phyloP scores from a whole-genome alignment of 2,888 invertebrate genomes.

The Amphipyra tragopoginis region DNA sequence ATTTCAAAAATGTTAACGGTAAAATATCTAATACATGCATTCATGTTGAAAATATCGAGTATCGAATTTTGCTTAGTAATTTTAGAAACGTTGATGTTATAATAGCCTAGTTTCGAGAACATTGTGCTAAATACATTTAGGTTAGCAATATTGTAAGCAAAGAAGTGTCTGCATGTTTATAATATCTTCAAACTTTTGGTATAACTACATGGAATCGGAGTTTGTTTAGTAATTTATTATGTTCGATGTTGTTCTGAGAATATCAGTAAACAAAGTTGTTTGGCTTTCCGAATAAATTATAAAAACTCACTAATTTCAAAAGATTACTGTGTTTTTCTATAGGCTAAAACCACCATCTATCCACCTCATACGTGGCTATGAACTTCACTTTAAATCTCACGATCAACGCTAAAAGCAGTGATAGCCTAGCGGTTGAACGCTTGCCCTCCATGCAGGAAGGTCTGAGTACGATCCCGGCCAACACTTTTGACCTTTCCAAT shows the following conservation, averaged over 20 bases:
- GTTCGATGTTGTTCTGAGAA: conserved; percentile 20
- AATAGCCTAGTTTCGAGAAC: conserved; percentile 49
- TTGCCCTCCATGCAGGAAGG: too few relatives aligned
- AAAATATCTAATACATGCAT: neutral
- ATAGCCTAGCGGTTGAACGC: too few relatives aligned
- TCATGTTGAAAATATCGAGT: conserved; percentile 22
- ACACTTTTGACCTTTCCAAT: too few relatives aligned
- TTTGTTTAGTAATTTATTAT: conserved; percentile 37
- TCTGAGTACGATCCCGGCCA: too few relatives aligned
- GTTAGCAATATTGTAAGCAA: conserved; percentile 37
- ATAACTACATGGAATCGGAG: conserved; percentile 19
- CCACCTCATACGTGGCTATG: too few relatives aligned
- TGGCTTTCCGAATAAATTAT: conserved; percentile 8
- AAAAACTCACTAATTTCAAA: neutral
- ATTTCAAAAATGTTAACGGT: neutral
- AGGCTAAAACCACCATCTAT: too few relatives aligned
- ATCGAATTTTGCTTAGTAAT: conserved; percentile 37
- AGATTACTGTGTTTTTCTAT: too few relatives aligned
- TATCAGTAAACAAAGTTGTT: conserved; percentile 25
- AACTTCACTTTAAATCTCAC: too few relatives aligned
- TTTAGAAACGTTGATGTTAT: conserved; percentile 51
- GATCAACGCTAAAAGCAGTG: too few relatives aligned
- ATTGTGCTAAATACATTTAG: conserved; percentile 43
- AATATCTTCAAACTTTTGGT: conserved; percentile 41
- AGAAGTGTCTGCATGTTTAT: conserved; percentile 43